Evolutionary conservation across 2,113 vertebrate genomes (phyloP).

Genomic region (Leptocoma aspasia): DNA sequence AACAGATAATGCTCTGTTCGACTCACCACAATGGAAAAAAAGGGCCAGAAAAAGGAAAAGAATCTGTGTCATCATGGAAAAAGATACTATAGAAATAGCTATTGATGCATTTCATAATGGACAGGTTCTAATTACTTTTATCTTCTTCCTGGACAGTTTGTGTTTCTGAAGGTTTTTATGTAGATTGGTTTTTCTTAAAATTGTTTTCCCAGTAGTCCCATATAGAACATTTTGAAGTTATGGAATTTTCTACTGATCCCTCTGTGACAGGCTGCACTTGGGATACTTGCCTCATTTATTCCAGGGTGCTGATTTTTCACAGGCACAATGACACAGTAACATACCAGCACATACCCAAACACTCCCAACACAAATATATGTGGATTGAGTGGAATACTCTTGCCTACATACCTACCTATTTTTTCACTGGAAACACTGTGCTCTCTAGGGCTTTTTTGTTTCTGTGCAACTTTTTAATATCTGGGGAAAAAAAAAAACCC

Average conservation of each 20-base stretch:
- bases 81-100: neutral
- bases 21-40: neutral
- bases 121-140: neutral
- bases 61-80: neutral
- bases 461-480: neutral
- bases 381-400: neutral
- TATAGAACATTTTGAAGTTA: neutral
- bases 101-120: neutral
- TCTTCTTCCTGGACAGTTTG: neutral
- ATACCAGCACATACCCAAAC: neutral
- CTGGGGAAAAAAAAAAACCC: fast-evolving
- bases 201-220: neutral
- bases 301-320: neutral
- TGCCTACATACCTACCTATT: neutral
- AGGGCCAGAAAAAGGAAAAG: neutral
- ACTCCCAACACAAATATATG: fast-evolving
- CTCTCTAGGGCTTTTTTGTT: neutral
- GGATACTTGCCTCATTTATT: neutral
- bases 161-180: neutral
- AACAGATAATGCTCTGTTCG: neutral
- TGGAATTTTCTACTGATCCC: neutral
- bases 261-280: neutral
- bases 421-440: neutral
- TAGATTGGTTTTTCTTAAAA: neutral
- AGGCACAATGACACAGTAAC: neutral